Evolutionary conservation across 2,797 vertebrate genomes (phyloP).

Genomic region (Aphelocoma californica): DNA sequence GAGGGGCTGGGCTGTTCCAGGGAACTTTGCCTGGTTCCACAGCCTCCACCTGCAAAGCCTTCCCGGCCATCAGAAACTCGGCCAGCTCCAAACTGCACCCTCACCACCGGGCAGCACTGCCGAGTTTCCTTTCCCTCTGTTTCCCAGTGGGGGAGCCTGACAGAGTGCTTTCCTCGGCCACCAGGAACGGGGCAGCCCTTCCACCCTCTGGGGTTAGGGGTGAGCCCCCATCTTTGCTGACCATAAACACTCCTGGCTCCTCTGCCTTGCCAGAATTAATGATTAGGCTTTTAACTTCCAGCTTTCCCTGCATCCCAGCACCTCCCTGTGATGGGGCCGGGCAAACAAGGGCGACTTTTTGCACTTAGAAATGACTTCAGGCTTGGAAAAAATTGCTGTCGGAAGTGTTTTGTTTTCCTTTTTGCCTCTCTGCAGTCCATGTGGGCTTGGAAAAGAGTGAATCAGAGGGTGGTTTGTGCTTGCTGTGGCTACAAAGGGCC

Average conservation of each 20-base stretch:
- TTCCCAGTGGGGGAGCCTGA: neutral
- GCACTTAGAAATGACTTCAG: slow-evolving; percentile 23
- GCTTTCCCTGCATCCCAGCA: neutral
- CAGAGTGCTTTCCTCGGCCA: neutral
- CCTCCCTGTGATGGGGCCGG: neutral
- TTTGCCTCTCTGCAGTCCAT: neutral
- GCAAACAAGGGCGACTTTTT: slow-evolving; percentile 18
- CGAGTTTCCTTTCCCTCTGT: neutral
- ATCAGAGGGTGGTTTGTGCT: neutral
- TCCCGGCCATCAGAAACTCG: neutral
- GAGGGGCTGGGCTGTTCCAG: neutral
- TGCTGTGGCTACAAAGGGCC: neutral
- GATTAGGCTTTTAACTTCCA: neutral
- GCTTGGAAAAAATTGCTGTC: slow-evolving; percentile 22
- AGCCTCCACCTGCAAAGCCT: neutral
- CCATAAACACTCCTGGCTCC: neutral
- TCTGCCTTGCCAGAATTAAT: neutral
- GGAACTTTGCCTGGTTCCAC: neutral
- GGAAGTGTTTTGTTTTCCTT: slow-evolving; percentile 23
- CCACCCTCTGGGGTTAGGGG: neutral
- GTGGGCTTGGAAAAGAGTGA: neutral
- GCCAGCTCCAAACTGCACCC: neutral
- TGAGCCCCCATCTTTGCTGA: neutral
- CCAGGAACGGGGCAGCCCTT: neutral
- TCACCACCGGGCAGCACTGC: neutral